Base-by-base conservation (phyloP, 53 echinoderm and acorn worm species). In the Mesocentrotus franciscanus region DNA sequence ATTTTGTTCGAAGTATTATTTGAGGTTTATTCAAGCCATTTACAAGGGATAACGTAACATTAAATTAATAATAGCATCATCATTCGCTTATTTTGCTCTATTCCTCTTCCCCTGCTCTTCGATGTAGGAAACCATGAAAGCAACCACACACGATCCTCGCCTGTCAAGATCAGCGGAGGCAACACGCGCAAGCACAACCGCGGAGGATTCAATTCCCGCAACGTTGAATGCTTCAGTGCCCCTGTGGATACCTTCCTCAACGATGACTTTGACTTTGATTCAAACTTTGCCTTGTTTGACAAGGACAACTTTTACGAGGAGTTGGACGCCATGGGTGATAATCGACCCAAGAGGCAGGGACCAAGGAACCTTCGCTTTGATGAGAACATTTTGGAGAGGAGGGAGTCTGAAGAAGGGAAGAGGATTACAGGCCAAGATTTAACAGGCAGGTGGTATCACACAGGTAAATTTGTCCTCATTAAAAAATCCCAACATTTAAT, bases 231-330 rank as follows among this genome's bases (percentile, higher is more conserved):
- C 83, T 99, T 99, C 95, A 98, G 98, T 75, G 97, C 99, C 8
- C 99, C 99, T 1, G 97, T 97, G 8, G 97, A 98, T 58, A 96
- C 94, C 61, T 96, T 95, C 96, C 92, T 97, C 56, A 90, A 81
- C 16, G 95, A 96, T 72, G 98, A 98, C 92, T 99, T 99, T 97
- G 99, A 99, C 95, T 99, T 99, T 96, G 99, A 98, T 61, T 96
- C 96, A 70, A 99, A 98, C 93, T 94, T 97, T 85, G 97, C 97
- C 76, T 95, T 97, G 55, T 99, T 99, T 95, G 97, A 99, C 97
- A 99, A 99, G 96, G 98, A 98, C 8, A 98, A 98, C 30, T 96
- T 99, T 16, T 96, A 95, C 59, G 95, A 96, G 90, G 96, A 96
- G 71, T 78, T 96, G 20, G 96, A 93, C 27, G 95, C 96, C 4